Evolutionary conservation across 1,140 invertebrate genomes (phyloP).

Genomic region (Drosophila sechellia): DNA sequence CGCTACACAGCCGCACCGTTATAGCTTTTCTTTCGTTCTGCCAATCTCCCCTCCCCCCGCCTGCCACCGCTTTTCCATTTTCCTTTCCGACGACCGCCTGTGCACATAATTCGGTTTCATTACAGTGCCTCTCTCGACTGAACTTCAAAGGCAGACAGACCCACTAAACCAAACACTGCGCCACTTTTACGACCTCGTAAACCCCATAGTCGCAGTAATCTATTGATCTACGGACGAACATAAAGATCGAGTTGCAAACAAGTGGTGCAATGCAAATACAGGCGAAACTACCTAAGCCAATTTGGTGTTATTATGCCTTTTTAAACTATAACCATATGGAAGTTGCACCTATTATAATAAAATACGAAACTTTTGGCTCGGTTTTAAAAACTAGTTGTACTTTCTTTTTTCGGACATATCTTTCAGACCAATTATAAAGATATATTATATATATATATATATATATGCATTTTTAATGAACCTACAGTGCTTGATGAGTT

Average conservation of each 20-base stretch:
- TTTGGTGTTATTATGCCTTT: neutral
- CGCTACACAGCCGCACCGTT: conserved; percentile 37
- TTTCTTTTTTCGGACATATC: too few relatives aligned
- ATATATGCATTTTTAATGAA: too few relatives aligned
- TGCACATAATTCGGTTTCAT: conserved; percentile 35
- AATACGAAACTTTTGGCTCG: too few relatives aligned
- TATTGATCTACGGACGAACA: conserved; percentile 39
- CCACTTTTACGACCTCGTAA: conserved; percentile 35
- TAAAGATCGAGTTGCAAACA: conserved; percentile 31
- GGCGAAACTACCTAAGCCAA: neutral
- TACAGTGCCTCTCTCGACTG: conserved; percentile 43
- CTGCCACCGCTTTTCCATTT: conserved; percentile 10
- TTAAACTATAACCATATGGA: neutral
- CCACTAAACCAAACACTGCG: neutral
- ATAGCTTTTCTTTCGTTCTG: conserved; percentile 67
- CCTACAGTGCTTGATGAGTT: too few relatives aligned
- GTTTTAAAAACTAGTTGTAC: too few relatives aligned
- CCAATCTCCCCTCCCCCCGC: neutral
- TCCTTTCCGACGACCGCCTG: conserved; percentile 26
- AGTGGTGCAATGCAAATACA: neutral
- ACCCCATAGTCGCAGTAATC: conserved; percentile 21
- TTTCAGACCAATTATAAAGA: too few relatives aligned
- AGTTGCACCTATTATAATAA: too few relatives aligned
- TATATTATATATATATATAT: too few relatives aligned
- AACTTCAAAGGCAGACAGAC: conserved; percentile 20